Evolutionary conservation across 2,797 vertebrate species (phyloP), one percentile per base, ranked within the genome.

Genomic region (Eulemur albifrons): DNA sequence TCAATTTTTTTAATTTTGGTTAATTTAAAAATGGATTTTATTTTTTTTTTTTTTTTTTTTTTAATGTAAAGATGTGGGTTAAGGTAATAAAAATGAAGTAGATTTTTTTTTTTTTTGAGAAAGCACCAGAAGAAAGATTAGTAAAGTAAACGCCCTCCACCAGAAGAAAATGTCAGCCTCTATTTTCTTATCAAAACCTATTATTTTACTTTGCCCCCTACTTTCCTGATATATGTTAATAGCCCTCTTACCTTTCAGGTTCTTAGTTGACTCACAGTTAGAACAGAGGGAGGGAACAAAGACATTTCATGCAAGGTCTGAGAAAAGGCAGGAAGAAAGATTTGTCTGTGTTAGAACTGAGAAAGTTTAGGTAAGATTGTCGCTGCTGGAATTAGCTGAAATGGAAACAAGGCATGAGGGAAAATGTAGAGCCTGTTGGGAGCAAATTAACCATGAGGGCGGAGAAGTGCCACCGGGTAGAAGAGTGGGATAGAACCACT

Each of bases 81-180:
- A 77, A 93, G 30, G 65, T 69, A 86, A 86, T 40, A 76, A 86
- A 94, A 91, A 87, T 48, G 25, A 92, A 93, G 67, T 87, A 15
- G 1, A 38, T 93, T 94, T 72, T 89, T 94, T 88, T 38, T 83
- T 86, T 83, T 48, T 57, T 93, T 87, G 52, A 77, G n/a, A 92
- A 96, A 79, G 30, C 35, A 76, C 83, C 85, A 83, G 38, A 95
- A 84, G 48, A 95, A 94, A 94, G 32, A 95, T 96, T 93, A 95
- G 63, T 95, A 90, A 96, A 91, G 69, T 95, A 91, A 96, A 91
- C 0, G 0, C 63, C 72, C 21, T 91, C 70, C 11, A 54, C 17
- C 43, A 73, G n/a, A 80, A 93, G 88, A 95, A 97, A 97, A 97
- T 94, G 93, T 72, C 75, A 83, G 81, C 85, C 54, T 90, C 57